phyloP scores from a whole-genome alignment of 2,113 vertebrate species.

The Enhydra lutris region DNA sequence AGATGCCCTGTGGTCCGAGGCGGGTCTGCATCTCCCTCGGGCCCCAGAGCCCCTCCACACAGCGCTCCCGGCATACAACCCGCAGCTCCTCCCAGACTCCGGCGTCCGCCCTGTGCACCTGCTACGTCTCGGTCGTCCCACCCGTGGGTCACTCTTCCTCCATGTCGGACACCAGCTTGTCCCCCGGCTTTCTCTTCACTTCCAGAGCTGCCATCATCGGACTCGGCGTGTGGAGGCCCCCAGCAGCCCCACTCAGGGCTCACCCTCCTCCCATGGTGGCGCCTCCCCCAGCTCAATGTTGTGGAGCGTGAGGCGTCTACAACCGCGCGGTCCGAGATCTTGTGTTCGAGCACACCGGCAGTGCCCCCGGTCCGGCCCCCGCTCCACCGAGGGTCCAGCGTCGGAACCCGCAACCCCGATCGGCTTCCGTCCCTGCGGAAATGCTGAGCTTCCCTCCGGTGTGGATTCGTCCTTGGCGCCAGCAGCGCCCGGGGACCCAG shows the following conservation, averaged over 20 bases:
- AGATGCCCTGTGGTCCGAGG: accelerated
- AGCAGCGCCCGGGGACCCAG: neutral
- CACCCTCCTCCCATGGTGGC: neutral
- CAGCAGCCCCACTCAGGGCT: neutral
- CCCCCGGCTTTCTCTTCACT: neutral
- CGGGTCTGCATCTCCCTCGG: accelerated
- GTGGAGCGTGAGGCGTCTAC: neutral
- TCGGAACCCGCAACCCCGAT: neutral
- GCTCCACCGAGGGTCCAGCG: neutral
- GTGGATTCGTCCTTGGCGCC: neutral
- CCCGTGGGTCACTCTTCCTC: neutral
- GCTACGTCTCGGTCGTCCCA: neutral
- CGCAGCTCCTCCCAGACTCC: neutral
- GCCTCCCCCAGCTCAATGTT: no score
- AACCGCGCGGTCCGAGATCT: neutral
- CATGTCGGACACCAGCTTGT: neutral
- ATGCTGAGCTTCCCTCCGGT: neutral
- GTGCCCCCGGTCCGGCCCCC: neutral
- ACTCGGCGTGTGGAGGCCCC: neutral
- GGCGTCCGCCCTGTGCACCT: accelerated
- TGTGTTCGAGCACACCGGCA: accelerated
- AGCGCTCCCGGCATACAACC: neutral
- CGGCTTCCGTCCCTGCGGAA: neutral
- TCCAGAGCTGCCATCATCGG: neutral
- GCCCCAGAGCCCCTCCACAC: neutral